Evolutionary conservation across 1,140 invertebrate genomes (phyloP).

Genomic region (Mycetomoellerius zeteki): DNA sequence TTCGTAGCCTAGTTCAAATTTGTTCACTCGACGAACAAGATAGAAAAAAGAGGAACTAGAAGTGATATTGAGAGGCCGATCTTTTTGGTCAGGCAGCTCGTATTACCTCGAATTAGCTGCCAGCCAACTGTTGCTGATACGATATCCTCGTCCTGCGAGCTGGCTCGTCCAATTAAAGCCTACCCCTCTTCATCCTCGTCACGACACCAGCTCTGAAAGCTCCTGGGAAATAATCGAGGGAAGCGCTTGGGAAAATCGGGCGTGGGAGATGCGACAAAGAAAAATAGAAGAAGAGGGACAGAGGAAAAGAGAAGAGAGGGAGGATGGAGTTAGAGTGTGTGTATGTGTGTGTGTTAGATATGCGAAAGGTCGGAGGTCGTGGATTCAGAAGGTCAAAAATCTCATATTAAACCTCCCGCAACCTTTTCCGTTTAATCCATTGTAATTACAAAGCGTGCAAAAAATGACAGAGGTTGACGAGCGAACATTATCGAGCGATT

Average conservation of each 20-base stretch:
- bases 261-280: conserved; percentile 4
- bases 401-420: not conserved
- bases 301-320: conserved; percentile 1
- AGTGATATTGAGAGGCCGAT: conserved; percentile 21
- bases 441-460: conserved; percentile 34
- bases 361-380: conserved; percentile 29
- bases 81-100: conserved; percentile 32
- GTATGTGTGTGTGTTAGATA: not conserved
- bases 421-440: not conserved
- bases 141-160: conserved; percentile 53
- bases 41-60: not conserved
- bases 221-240: conserved; percentile 55
- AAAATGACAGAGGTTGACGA: conserved; percentile 13
- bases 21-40: conserved; percentile 19
- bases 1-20: conserved; percentile 28
- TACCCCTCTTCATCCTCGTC: conserved; percentile 40
- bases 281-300: not conserved
- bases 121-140: conserved; percentile 70
- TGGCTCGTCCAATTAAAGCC: conserved; percentile 56
- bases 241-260: conserved; percentile 31
- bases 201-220: conserved; percentile 37
- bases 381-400: conserved; percentile 42
- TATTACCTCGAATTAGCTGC: conserved; percentile 46
- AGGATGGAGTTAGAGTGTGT: not conserved
- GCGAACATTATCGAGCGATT: conserved; percentile 33